Evolutionary conservation across 2,113 vertebrate genomes (phyloP).

Genomic region (Cisticola juncidis): DNA sequence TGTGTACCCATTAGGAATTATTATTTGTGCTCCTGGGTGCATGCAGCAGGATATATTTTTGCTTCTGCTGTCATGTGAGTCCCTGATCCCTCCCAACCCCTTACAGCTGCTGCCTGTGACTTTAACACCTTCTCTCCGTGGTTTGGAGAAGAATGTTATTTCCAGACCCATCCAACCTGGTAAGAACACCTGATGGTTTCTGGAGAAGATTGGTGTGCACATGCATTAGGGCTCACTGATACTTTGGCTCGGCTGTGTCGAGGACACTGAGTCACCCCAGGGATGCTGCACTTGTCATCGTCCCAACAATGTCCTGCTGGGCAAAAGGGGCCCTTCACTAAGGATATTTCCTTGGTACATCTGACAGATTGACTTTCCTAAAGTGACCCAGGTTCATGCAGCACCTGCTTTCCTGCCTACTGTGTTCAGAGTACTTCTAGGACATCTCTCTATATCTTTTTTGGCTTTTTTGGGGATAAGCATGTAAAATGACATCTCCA

Average conservation of each 20-base stretch:
- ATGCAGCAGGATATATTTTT: neutral
- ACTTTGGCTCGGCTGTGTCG: fast-evolving
- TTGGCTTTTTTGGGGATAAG: neutral
- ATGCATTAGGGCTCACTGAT: neutral
- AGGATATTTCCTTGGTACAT: neutral
- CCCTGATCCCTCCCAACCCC: neutral
- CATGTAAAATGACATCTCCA: neutral
- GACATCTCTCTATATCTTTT: neutral
- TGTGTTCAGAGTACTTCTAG: neutral
- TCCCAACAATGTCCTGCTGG: neutral
- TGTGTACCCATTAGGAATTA: neutral
- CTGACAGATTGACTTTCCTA: neutral
- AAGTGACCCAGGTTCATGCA: neutral
- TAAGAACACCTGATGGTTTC: neutral
- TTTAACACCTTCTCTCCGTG: neutral
- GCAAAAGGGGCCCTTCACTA: neutral
- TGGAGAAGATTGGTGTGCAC: neutral
- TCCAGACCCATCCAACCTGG: neutral
- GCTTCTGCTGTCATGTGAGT: neutral
- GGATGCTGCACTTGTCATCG: neutral
- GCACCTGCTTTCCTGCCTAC: neutral
- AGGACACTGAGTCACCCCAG: neutral
- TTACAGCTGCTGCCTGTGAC: neutral
- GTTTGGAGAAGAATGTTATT: neutral
- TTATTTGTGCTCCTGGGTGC: neutral